Base-by-base conservation (phyloP, 2,888 invertebrate species). In the Rambutsinella grinnellia region DNA sequence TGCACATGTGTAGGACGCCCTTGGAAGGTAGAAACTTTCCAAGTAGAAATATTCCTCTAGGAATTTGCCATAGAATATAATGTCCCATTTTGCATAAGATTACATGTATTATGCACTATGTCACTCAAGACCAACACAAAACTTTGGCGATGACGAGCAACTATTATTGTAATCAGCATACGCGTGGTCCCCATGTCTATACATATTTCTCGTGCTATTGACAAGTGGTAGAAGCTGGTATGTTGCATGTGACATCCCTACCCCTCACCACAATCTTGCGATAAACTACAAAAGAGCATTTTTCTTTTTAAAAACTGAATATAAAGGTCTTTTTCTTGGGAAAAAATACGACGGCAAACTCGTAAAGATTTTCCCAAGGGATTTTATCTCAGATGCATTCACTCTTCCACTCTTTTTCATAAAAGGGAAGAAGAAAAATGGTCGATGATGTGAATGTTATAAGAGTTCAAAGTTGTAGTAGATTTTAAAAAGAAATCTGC, bases 341-440 rank as follows among this genome's bases (percentile, higher is more conserved):
- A 53, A 70, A 70, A 70, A 53, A 53, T 70, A 61, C 69, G 62
- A 70, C 53, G 23, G 56, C 51, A 62, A 70, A 54, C 69, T 62
- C 69, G 51, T 61, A 70, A 69, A 60, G 68, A 60, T 56, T 62
- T 70, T 70, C 69, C 56, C 69, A 61, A 2, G 62, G 56, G 69
- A 70, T 70, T 70, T 56, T 44, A n/a, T 27, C 15, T 53, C 5
- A 49, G 24, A 68, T 53, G 67, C 68, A 68, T 51, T 68, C 58
- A 57, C 46, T 54, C 56, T 67, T 67, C 27, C 51, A 24, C 53
- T 58, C 49, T 27, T 26, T 56, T 27, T 49, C 46, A 3, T 13
- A 21, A 54, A 54, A 19, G 54, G 5, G n/a, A 36, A 36, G 13
- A 36, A 36, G 36, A 36, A 36, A 36, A 36, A 36, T 36, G 36